Base-by-base conservation (phyloP, 1,140 invertebrate species). In the Mamestra configurata region DNA sequence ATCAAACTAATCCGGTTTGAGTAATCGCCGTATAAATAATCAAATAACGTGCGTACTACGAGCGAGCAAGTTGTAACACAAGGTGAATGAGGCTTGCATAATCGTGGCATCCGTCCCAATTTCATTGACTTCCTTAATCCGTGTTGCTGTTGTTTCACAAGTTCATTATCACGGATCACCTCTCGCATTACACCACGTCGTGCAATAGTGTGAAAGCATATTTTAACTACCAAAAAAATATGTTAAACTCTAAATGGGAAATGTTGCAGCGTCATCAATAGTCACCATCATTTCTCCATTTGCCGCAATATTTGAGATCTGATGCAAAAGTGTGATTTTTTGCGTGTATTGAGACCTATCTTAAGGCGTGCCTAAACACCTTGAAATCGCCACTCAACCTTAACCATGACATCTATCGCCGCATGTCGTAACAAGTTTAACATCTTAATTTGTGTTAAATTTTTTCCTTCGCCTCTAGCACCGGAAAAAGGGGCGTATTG, bases 401-500 rank as follows among this genome's bases (percentile, higher is more conserved):
- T 81, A 81, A 83, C 82, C 82, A 68, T 68, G 59, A 80, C 80
- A 77, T 51, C 35, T 76, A 53, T 68, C 22, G 77, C 71, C 37
- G 51, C 79, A 53, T 80, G 80, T 79, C 61, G 53, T 70, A 78
- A 80, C 75, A 80, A 75, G 70, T 77, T 43, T 55, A 57, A 46
- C n/a, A 64, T 57, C 66, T 57, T 27, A 75, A 40, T 46, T 51
- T 35, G 75, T 35, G 15, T 71, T 13, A 31, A 10, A 77, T 49
- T 77, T 61, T 77, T 49, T 55, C 40, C 27, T 24, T 22, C 15
- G 15, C 22, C 43, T 31, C 70, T 57, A 24, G 78, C 64, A 84
- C 88, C 84, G 85, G 86, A 81, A 76, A 90, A 89, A 82, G 81
- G 86, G 89, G 91, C 90, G 90, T 93, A 88, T 90, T 93, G 88